A percentile compares a stretch with the other conserved stretches of the same genome.
Evolutionary conservation across 2,888 invertebrate species (phyloP).

Genomic region (Drymonia ruficornis): DNA sequence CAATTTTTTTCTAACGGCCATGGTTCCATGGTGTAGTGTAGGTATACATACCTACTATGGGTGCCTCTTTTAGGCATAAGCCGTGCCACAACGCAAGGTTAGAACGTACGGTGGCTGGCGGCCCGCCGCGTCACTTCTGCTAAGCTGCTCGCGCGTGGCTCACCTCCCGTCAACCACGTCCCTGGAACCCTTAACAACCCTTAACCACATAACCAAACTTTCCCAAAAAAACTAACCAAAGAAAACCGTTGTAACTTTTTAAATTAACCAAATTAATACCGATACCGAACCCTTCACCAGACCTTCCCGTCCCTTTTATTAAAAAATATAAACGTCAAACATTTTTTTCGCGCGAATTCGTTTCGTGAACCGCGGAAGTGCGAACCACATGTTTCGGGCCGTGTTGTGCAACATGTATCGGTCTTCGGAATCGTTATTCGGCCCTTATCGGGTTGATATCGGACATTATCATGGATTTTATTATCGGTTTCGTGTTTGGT

Average conservation of each 20-base stretch:
- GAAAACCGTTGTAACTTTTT: background rate
- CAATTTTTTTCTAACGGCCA: background rate
- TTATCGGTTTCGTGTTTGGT: background rate
- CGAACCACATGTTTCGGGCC: background rate
- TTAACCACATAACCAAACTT: constrained; percentile 14
- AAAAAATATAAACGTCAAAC: background rate
- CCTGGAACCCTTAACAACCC: constrained; percentile 4
- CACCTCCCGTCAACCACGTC: background rate
- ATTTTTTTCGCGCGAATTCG: background rate
- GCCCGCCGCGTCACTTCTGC: constrained; percentile 4
- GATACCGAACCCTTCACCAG: background rate
- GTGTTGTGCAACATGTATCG: background rate
- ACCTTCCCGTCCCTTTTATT: background rate
- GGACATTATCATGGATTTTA: constrained; percentile 1
- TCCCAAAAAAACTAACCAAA: constrained; percentile 39
- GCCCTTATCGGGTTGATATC: constrained; percentile 4
- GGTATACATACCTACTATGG: constrained; percentile 1
- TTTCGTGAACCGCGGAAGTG: background rate
- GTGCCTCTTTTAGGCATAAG: constrained; percentile 5
- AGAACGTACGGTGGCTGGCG: background rate
- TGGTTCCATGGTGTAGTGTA: constrained; percentile 3
- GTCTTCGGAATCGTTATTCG: background rate
- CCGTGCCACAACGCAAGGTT: constrained; percentile 2
- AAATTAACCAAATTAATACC: background rate
- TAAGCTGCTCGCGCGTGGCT: constrained; percentile 1